Evolutionary conservation across 2,797 vertebrate genomes (phyloP).

Genomic region (Podargus strigoides): DNA sequence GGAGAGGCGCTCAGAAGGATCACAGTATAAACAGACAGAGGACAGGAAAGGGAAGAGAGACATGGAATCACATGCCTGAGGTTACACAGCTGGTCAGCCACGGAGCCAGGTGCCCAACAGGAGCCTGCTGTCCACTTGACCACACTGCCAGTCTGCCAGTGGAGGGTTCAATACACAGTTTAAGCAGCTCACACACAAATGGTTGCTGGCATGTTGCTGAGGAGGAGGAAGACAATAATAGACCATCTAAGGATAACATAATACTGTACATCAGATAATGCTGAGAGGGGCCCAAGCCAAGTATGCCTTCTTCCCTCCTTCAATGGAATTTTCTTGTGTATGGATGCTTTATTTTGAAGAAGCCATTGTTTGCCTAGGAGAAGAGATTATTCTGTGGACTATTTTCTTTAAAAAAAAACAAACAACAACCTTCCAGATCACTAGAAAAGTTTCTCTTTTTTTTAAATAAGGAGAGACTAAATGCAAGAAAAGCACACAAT

Average conservation of each 20-base stretch:
- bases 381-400: neutral
- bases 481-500: neutral
- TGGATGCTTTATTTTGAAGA: neutral
- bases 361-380: neutral
- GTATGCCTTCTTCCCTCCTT: neutral
- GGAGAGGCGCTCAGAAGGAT: neutral
- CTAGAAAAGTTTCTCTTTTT: neutral
- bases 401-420: neutral
- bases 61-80: neutral
- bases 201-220: neutral
- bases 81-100: neutral
- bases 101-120: neutral
- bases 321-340: neutral
- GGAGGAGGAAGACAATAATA: slow-evolving; percentile 6
- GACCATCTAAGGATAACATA: slow-evolving; percentile 36
- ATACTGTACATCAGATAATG: neutral
- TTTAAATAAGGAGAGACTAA: neutral
- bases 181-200: neutral
- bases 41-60: neutral
- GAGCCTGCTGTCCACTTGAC: neutral
- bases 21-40: neutral
- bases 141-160: neutral
- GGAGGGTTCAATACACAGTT: neutral
- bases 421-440: neutral
- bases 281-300: neutral